A percentile compares a stretch with the other conserved stretches of the same genome.
These are phyloP conservation scores for Osmerus mordax DNA, from an alignment of 2,113 vertebrate genomes.

Conservation along the genomic window DNA sequence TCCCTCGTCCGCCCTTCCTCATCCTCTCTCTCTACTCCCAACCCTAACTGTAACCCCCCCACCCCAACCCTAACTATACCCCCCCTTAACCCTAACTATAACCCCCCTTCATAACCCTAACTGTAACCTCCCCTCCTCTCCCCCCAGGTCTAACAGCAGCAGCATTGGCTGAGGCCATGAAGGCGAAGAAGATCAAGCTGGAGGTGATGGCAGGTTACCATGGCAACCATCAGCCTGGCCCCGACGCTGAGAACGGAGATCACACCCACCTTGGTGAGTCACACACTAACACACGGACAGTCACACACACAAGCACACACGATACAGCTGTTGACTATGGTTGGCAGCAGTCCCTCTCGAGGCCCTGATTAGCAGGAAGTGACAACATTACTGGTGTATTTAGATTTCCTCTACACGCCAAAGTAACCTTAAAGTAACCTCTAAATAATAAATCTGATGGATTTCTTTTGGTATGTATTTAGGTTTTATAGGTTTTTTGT, in stretches of 20 bases:
- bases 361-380: no score
- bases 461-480: no score
- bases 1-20: neutral
- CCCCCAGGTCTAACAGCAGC: slow-evolving; percentile 85
- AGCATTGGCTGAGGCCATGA: slow-evolving; percentile 89
- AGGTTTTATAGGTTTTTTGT: no score
- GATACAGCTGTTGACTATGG: neutral
- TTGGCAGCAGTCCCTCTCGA: no score
- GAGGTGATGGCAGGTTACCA: slow-evolving; percentile 94
- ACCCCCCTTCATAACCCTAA: neutral
- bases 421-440: no score
- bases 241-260: slow-evolving; percentile 92
- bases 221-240: slow-evolving; percentile 85
- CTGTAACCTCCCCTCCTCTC: neutral
- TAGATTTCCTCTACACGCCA: no score
- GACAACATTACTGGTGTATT: no score
- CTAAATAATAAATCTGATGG: no score
- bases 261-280: slow-evolving; percentile 86
- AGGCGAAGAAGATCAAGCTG: slow-evolving; percentile 98
- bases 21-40: neutral
- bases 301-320: slow-evolving; percentile 9
- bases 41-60: neutral
- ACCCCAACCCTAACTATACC: neutral
- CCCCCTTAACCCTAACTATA: neutral
- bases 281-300: neutral